Base-by-base conservation (phyloP, 2,797 vertebrate genomes). In the Apogon talboti region DNA sequence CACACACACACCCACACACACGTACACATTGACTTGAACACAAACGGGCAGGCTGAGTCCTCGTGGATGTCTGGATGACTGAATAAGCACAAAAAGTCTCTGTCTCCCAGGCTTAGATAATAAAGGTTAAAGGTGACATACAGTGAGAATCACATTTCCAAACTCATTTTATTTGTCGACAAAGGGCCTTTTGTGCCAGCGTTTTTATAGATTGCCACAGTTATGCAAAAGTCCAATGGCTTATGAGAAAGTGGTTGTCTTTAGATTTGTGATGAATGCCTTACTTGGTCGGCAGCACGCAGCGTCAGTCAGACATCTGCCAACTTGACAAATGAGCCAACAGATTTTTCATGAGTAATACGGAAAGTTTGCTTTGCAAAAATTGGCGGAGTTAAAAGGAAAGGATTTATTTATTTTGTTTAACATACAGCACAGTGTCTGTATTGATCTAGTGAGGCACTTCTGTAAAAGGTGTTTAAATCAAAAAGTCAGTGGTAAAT, bases 51-150 rank as follows among this genome's bases (percentile, higher is more conserved):
- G 58, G 53, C 47, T 0, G 15, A 61, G 48, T 78, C 71, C 52
- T 63, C 33, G 13, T 61, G 62, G 71, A 66, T 63, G 55, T 61
- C 74, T 52, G 54, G 66, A 55, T 60, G 75, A 69, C 54, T 79
- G 77, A 60, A 67, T 65, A 56, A 65, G 41, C 50, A 85, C 81
- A 82, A 74, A 75, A 51, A 47, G 50, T 42, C 19, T 71, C 61
- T 69, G 54, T 85, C 51, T 85, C 43, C 40, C 33, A 16, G 35
- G 50, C 11, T 35, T 30, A 30, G 52, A 40, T 50, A 28, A 43
- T 28, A 66, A 79, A 72, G 59, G 68, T 66, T 71, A 37, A 64
- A 81, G 68, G 35, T 65, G 44, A 13, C 41, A 33, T 3, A 37
- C 2, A 3, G 51, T 6, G 1, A 37, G 59, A 79, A 56, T 78